Conservation (phyloP, 2,113 vertebrate genomes). For the Semnornis frantzii region DNA sequence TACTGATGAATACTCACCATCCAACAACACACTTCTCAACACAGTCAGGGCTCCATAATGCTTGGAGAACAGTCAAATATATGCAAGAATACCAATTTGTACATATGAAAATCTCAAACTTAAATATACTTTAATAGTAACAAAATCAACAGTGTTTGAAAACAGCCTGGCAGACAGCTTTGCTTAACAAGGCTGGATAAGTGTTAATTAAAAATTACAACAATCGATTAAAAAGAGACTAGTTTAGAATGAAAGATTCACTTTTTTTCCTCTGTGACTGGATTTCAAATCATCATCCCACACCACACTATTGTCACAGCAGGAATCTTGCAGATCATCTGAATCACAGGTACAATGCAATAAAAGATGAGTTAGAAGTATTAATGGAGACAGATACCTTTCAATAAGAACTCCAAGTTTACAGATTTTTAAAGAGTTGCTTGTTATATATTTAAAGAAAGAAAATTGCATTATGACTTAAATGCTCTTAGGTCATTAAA, state of each 20-base stretch:
- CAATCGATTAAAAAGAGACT: neutral
- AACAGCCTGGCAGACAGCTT: neutral
- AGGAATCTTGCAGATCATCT: neutral
- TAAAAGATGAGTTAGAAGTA: neutral
- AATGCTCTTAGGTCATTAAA: neutral
- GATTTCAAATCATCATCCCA: neutral
- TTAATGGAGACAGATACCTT: neutral
- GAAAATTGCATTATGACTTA: neutral
- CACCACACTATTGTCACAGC: accelerated
- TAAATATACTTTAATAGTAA: neutral
- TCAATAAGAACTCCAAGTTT: neutral
- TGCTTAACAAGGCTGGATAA: neutral
- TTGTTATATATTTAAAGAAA: neutral
- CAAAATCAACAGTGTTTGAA: neutral
- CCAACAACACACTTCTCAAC: neutral
- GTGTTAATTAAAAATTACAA: neutral
- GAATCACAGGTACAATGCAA: neutral
- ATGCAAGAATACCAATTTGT: neutral
- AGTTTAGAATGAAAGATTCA: neutral
- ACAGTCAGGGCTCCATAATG: neutral
- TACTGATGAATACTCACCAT: neutral
- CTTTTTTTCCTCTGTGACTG: neutral
- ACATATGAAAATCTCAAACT: neutral
- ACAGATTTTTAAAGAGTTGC: neutral
- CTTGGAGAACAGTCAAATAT: neutral